Percentiles rank a stretch among this genome's conserved stretches.
phyloP scores from a whole-genome alignment of 2,888 invertebrate genomes.

The Stratiomys singularior region DNA sequence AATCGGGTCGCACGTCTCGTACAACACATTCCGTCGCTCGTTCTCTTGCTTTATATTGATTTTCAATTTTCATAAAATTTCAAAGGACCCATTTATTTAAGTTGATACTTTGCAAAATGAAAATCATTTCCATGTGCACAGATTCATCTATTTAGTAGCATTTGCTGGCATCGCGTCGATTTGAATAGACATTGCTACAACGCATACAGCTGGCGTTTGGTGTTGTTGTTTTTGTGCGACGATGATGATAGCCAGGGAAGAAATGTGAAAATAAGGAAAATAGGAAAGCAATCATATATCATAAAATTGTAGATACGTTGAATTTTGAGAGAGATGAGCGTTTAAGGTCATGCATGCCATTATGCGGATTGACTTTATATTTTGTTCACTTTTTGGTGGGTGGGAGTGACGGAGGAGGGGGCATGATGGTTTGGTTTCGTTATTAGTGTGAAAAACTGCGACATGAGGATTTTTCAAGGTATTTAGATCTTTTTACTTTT shows the following conservation, averaged over 20 bases:
- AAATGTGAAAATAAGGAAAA: neutral
- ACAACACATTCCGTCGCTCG: slow-evolving; percentile 11
- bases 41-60: slow-evolving; percentile 18
- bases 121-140: slow-evolving; percentile 41
- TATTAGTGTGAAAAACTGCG: too few species aligned
- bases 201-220: neutral
- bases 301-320: neutral
- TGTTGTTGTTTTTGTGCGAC: too few species aligned
- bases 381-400: neutral
- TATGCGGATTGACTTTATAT: neutral
- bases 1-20: slow-evolving; percentile 26
- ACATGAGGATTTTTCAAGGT: too few species aligned
- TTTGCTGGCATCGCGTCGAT: slow-evolving; percentile 2
- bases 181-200: neutral
- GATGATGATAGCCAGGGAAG: neutral
- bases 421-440: too few species aligned
- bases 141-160: slow-evolving; percentile 36
- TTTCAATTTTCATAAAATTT: slow-evolving; percentile 44
- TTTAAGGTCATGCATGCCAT: slow-evolving; percentile 19
- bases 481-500: too few species aligned
- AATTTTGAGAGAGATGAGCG: neutral
- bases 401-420: too few species aligned
- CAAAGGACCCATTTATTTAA: slow-evolving; percentile 39
- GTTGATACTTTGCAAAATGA: slow-evolving; percentile 41
- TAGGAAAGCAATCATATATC: slow-evolving; percentile 33